Base-by-base conservation (phyloP, 37 sponge, comb jelly and placozoan genomes). In the Spongilla lacustris region DNA sequence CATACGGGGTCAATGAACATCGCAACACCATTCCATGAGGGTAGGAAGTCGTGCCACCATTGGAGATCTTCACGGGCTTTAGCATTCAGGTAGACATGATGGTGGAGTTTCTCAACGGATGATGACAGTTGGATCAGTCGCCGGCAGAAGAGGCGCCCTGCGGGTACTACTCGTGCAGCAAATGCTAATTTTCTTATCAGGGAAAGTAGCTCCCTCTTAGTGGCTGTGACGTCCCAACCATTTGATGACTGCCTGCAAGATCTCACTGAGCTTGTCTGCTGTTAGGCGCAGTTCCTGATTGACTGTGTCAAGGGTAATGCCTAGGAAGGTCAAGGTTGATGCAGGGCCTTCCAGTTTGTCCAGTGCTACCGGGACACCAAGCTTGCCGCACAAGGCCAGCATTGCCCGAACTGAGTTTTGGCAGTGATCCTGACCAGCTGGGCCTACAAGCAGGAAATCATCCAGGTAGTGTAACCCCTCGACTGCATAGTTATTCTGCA, bases 171-270 rank as follows among this genome's bases (percentile, higher is more conserved):
- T 79, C 50, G 67, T 24, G 66, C 32, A 26, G 81, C 81, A 50
- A 50, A 50, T n/a, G 67, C 28, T 26, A 79, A 27, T 9, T 50
- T 50, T 13, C 81, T 66, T 24, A 79, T 79, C 26, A 79, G 19
- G 48, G 81, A 79, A 30, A 79, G 66, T 25, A 79, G 68, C 26
- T 79, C n/a, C 28, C 81, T 50, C 49, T 79, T 79, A 25, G 66
- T 79, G 68, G 32, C 5, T 26, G n/a, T 12, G 27, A 23, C 4
- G 66, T 9, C 30, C 67, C 29, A n/a, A 58, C 81, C 66, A 79
- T 25, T 79, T 25, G 67, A 8, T 58, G 27, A 79, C 66, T 29
- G 24, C 67, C n/a, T 79, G 32, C 32, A 49, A 27, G 32, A 50
- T 46, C 2, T 49, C 66, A 8, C n/a, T 8, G 10, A 49, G 81